These are phyloP conservation scores for Chanos chanos DNA, from an alignment of 2,797 vertebrate species.

Conservation along the genomic window DNA sequence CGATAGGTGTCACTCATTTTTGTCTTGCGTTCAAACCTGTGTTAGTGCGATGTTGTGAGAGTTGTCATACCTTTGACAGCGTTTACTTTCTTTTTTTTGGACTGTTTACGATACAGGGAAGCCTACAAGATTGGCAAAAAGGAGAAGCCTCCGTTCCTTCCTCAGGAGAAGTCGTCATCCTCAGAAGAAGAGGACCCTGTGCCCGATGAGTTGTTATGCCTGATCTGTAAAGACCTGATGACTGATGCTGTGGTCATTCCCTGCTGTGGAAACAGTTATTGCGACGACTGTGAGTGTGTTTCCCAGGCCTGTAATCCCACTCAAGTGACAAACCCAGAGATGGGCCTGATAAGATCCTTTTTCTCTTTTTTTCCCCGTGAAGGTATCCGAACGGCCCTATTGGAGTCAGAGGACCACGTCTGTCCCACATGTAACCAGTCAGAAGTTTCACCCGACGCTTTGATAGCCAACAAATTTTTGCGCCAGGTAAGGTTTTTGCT, in stretches of 20 bases:
- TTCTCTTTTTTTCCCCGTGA: not conserved
- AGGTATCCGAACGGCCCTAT: constrained; percentile 89
- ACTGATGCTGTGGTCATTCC: constrained; percentile 93
- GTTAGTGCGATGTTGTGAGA: no score
- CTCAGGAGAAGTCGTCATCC: constrained; percentile 74
- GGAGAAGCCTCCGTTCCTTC: constrained; percentile 88
- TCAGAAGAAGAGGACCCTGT: constrained; percentile 83
- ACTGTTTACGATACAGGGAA: constrained; percentile 64
- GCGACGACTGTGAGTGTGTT: constrained; percentile 91
- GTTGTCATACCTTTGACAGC: no score
- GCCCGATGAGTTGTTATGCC: constrained; percentile 88
- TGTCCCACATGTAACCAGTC: constrained; percentile 89
- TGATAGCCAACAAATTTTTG: constrained; percentile 96
- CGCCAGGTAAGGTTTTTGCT: constrained; percentile 78
- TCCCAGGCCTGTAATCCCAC: no score
- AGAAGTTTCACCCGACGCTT: constrained; percentile 89
- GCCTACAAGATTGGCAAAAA: constrained; percentile 97
- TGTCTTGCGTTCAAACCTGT: no score
- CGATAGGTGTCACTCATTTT: no score
- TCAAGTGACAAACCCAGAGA: no score
- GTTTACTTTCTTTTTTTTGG: not conserved
- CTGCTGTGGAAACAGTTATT: constrained; percentile 98
- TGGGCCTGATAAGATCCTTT: not conserved
- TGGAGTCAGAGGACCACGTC: constrained; percentile 91
- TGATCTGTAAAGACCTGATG: constrained; percentile 93